Evolutionary conservation across 37 sponge, comb jelly and placozoan genomes (phyloP), one percentile per base, ranked within the genome.

Genomic region (Axinella damicornis): DNA sequence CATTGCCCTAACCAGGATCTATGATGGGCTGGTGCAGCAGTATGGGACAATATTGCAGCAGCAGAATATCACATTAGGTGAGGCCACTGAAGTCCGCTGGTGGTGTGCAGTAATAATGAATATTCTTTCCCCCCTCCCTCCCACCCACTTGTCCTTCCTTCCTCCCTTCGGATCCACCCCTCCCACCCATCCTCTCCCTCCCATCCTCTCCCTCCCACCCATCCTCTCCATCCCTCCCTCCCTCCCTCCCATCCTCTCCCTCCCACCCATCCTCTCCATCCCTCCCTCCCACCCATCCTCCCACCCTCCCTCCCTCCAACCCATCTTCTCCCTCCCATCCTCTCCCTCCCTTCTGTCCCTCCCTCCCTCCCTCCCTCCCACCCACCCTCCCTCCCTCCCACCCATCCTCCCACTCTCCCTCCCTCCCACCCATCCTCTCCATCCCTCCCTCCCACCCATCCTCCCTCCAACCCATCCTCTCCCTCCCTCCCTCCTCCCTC

Each of bases 51-150:
- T 54, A 28, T 30, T 74, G 54, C 31, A 27, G 37, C 19, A 18
- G 24, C 75, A 74, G 57, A 74, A 74, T 57, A 74, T 74, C 55
- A 31, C 57, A 25, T 9, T 74, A 25, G 57, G 68, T 67, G 32
- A 18, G 68, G 9, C 46, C n/a, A n/a, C n/a, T n/a, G n/a, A n/a
- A n/a, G n/a, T n/a, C n/a, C n/a, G n/a, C n/a, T n/a, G n/a, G n/a
- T n/a, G n/a, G n/a, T n/a, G n/a, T n/a, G n/a, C n/a, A n/a, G n/a
- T n/a, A n/a, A n/a, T n/a, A n/a, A n/a, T n/a, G n/a, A 46, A 12
- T 12, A 71, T 24, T 20, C 24, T 11, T 61, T 61, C 11, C 27
- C 63, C 13, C 11, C 25, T 61, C 5, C 11, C 27, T 9, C 9
- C 46, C 63, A 6, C n/a, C 63, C 27, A 14, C 63, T 13, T 25